Base-by-base conservation (phyloP, 1,140 invertebrate species). In the Drosophila tropicalis region DNA sequence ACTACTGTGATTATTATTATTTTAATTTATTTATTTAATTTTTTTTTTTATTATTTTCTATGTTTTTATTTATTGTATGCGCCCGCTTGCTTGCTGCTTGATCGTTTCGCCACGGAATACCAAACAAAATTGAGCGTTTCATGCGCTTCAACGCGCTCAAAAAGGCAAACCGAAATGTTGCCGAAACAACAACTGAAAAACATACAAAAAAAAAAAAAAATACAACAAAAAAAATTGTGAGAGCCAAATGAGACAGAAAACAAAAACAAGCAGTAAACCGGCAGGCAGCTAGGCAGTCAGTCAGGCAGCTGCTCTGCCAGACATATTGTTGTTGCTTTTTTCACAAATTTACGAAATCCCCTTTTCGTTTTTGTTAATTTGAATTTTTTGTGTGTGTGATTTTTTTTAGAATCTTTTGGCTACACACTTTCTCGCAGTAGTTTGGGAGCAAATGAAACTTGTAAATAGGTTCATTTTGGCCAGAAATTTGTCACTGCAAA, bases 61-160 rank as follows among this genome's bases (percentile, higher is more conserved):
- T 39, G 36, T 13, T 39, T 39, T 13, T 39, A 65, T 55, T 62
- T 39, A 56, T 70, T 62, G 22, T 65, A 32, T 55, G 13, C 63
- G 19, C 25, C 17, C 65, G 62, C 61, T 25, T 55, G 29, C 29
- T 29, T 29, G 29, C 29, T 44, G 34, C 70, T 63, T 76, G 83
- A 81, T 86, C 83, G 83, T 87, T 64, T 83, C 84, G 72, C 83
- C 61, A 56, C 83, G 84, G 64, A 89, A 69, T 89, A 79, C 56
- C 76, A 89, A 87, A 87, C 79, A 89, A 87, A 77, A 87, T 87
- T 87, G 83, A 87, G 62, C 70, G 67, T 72, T 83, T 70, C 41
- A 55, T 67, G 29, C 55, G 66, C 70, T 76, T 29, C 60, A 61
- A 74, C 64, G 72, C 57, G 70, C 67, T 62, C 66, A 40, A 73